Base-by-base conservation (phyloP, 1,140 invertebrate genomes). In the Fopius arisanus region DNA sequence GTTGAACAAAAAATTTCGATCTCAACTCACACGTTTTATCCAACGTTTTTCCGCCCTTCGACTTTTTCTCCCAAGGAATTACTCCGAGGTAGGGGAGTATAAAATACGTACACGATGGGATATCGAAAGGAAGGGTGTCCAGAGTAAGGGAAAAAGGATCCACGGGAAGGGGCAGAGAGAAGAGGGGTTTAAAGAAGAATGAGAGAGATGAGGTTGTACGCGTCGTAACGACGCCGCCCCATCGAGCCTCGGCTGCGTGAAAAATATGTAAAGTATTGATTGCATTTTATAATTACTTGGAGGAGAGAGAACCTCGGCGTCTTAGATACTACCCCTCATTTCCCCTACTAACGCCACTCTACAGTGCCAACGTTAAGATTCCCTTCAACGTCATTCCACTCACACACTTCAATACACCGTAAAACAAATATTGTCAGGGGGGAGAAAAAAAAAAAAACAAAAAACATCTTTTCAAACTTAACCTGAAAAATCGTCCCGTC, bases 241-340 rank as follows among this genome's bases (percentile, higher is more conserved):
- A 31, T 62, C 43, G 71, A 71, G 66, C 66, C 48, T 65, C 33
- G 72, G 80, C 82, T 84, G 84, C 84, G 86, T 87, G 86, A 86
- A 88, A 87, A 87, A 88, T 88, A 87, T 88, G 86, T 88, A 87
- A 88, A 88, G 87, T 88, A 88, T 88, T 87, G 87, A 88, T 88
- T 88, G 86, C 87, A 87, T 87, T 88, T 87, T 88, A 88, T 88
- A 88, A 88, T 88, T 88, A 88, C 87, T 87, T 87, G 85, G 86
- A 82, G 86, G 83, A 68, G 54, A 71, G 54, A 59, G 23, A 59
- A 26, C 37, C 82, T 83, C 81, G 83, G 86, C 86, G 87, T 87
- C 86, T 88, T 87, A 88, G 86, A 48, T 48, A 19, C 87, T 87
- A 83, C 83, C 82, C 84, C 81, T 77, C 80, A 41, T 23, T 29